Base-by-base conservation (phyloP, 2,797 vertebrate genomes). In the Cichlasoma orientale region DNA sequence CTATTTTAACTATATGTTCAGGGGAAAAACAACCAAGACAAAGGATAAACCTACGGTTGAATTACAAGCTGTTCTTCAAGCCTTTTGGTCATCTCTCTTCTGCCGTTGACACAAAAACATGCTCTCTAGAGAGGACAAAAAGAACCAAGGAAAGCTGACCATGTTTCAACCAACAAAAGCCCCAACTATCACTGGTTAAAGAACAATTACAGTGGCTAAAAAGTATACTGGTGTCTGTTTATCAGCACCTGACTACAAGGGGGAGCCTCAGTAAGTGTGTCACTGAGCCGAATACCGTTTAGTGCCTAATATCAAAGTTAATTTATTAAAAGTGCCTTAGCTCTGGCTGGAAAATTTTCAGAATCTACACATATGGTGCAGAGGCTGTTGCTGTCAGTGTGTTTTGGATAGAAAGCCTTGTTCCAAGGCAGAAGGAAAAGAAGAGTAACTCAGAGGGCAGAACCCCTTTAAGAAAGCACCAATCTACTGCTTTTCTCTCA, bases 401-500 rank as follows among this genome's bases (percentile, higher is more conserved):
- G 85, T 90, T 88, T 78, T 86, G 77, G 84, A 84, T 81, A 87
- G 88, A 90, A 90, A 87, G 85, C 88, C 92, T 90, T 90, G 85
- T 77, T 90, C 80, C 76, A 77, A 91, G 92, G 90, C 88, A 85
- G 84, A 87, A 82, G 89, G 86, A 89, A 91, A 91, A 92, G 74
- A 90, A 90, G 85, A 90, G 84, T 86, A 93, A 94, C 84, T 89
- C 74, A 77, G 77, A 76, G 90, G 92, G 88, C 76, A 81, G 83
- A 88, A 85, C 90, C 89, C 84, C 73, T 88, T 94, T 87, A 93
- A 91, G 91, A 94, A 92, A 95, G 95, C 95, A 95, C 95, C 94
- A 85, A 88, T 94, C 93, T 80, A 88, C 90, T 80, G 63, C 82
- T 88, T 91, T 82, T 87, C 89, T 89, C 77, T 89, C 86, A 89